Base-by-base conservation (phyloP, 37 sponge, comb jelly and placozoan species). In the Geodia barretti region DNA sequence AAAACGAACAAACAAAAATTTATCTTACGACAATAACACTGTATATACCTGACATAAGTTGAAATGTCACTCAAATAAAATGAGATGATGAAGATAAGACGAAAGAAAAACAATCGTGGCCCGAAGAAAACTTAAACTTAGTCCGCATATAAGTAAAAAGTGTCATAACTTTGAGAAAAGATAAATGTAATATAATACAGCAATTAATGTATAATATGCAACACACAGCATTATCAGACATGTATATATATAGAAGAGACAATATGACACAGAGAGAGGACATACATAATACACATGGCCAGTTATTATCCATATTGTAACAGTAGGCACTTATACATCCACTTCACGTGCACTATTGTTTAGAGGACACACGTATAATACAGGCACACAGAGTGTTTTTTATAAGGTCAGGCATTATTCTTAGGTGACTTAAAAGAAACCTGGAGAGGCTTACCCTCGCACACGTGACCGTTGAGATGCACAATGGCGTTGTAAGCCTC, bases 361-460 rank as follows among this genome's bases (percentile, higher is more conserved):
- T n/a, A n/a, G n/a, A n/a, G n/a, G n/a, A n/a, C n/a, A 47, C 54
- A 47, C 14, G 54, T 47, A 47, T 14, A 47, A 14, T 47, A 47
- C 54, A 47, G 7, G 54, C 14, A 47, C 54, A 14, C 14, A 47
- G 11, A 47, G 54, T 47, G 54, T 17, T 7, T 14, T 17, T 17
- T 17, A 47, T 14, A 47, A 47, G 14, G 54, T 47, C 54, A 47
- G 54, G 11, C 54, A 47, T 47, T 47, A 47, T 14, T 47, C 14
- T 76, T 83, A 17, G 73, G 38, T 21, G 62, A 87, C 79, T 92
- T 93, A 60, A 96, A 89, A 29, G 94, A 93, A 4, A 97, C 97
- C 64, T 97, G 97, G 9, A 97, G 87, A 7, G 72, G 40, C 69
- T 91, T 93, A 4, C 94, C 94, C 9, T 93, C 79, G 33, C 83